These are phyloP conservation scores for Carapus acus DNA, from an alignment of 2,797 vertebrate genomes.

Conservation along the genomic window DNA sequence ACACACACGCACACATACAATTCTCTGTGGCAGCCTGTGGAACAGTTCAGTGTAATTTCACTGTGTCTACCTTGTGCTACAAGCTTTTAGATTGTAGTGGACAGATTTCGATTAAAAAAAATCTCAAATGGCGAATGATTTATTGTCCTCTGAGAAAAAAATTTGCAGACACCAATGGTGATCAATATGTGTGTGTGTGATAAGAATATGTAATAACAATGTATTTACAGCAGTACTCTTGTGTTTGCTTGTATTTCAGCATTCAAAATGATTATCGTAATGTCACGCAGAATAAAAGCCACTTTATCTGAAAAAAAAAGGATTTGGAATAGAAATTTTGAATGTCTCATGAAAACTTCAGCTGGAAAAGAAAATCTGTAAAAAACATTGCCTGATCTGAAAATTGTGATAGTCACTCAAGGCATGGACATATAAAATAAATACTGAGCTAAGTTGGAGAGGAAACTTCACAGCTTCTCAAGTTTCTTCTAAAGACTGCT, in stretches of 20 bases:
- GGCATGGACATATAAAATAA: too few species aligned
- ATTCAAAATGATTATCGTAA: too few species aligned
- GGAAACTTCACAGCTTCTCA: too few species aligned
- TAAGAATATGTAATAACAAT: slow-evolving; percentile 36
- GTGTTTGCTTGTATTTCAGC: slow-evolving; percentile 27
- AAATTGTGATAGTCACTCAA: too few species aligned
- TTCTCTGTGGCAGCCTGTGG: background rate
- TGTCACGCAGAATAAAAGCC: too few species aligned
- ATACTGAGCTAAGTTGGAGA: too few species aligned
- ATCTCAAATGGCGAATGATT: slow-evolving; percentile 19
- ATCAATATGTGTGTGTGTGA: slow-evolving; percentile 60
- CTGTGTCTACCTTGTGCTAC: slow-evolving; percentile 9
- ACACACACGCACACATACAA: background rate
- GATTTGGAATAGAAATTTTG: too few species aligned
- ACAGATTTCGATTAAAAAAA: slow-evolving; percentile 16
- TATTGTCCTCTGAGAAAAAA: slow-evolving; percentile 28
- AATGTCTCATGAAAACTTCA: too few species aligned
- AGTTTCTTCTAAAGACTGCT: too few species aligned
- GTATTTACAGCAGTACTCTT: slow-evolving; percentile 45
- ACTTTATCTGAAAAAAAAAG: too few species aligned
- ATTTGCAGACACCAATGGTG: slow-evolving; percentile 50
- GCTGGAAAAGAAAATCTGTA: too few species aligned
- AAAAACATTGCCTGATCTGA: too few species aligned
- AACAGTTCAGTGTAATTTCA: slow-evolving; percentile 15
- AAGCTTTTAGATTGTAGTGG: slow-evolving; percentile 11